Evolutionary conservation across 2,113 vertebrate genomes (phyloP).

Genomic region (Thinocorus orbignyianus): DNA sequence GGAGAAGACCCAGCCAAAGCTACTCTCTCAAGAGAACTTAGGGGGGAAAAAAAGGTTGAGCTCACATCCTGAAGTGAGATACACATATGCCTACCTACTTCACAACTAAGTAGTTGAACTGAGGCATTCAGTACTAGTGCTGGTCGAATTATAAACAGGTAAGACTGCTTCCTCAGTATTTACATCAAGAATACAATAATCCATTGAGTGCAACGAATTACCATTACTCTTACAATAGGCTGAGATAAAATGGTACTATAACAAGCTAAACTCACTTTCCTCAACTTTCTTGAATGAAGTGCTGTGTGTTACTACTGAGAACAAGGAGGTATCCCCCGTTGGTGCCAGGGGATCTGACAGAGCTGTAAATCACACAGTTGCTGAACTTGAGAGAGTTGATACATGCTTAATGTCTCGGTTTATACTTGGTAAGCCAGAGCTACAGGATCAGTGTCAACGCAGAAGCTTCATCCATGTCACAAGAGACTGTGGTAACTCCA

Average conservation of each 20-base stretch:
- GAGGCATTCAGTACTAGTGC: neutral
- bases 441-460: neutral
- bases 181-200: neutral
- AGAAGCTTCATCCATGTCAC: neutral
- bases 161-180: neutral
- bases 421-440: neutral
- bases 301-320: neutral
- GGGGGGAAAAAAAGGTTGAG: neutral
- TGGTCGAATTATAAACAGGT: neutral
- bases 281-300: neutral
- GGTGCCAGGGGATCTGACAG: neutral
- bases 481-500: neutral
- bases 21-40: neutral
- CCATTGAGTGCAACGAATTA: neutral
- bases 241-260: neutral
- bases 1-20: neutral
- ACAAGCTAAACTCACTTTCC: neutral
- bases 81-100: neutral
- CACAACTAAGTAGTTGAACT: neutral
- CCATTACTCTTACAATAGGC: neutral
- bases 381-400: neutral
- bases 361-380: neutral
- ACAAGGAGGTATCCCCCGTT: neutral
- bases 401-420: rapidly evolving
- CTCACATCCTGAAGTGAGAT: neutral